Evolutionary conservation across 2,797 vertebrate species (phyloP).

Genomic region (Channa striata): DNA sequence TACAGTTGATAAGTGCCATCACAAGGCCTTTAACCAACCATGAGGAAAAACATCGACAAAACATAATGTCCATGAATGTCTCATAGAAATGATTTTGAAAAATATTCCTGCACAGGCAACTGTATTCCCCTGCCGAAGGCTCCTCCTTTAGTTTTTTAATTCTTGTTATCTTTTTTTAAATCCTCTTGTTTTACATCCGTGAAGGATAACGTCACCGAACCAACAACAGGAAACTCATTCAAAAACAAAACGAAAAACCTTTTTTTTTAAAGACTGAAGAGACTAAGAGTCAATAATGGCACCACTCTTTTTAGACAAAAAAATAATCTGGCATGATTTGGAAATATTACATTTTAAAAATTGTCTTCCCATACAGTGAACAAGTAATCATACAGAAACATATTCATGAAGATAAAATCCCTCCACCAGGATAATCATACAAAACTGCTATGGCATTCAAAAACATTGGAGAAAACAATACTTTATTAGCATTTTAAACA

Average conservation of each 20-base stretch:
- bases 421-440: slow-evolving; percentile 94
- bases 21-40: slow-evolving; percentile 81
- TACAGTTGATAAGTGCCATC: slow-evolving; percentile 80
- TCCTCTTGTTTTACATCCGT: slow-evolving; percentile 89
- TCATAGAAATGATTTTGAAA: slow-evolving; percentile 65
- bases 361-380: slow-evolving; percentile 76
- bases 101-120: slow-evolving; percentile 54
- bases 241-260: slow-evolving; percentile 86
- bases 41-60: slow-evolving; percentile 56
- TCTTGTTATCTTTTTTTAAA: slow-evolving; percentile 46
- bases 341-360: slow-evolving; percentile 94
- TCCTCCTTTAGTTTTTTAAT: slow-evolving; percentile 45
- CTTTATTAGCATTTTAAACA: slow-evolving; percentile 92
- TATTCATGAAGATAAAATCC: slow-evolving; percentile 89
- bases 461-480: slow-evolving; percentile 89
- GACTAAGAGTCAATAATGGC: slow-evolving; percentile 90
- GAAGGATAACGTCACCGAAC: slow-evolving; percentile 94
- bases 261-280: slow-evolving; percentile 86
- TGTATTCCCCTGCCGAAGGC: slow-evolving; percentile 57
- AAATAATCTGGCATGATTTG: slow-evolving; percentile 94
- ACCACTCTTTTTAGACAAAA: slow-evolving; percentile 83
- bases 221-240: slow-evolving; percentile 89
- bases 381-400: slow-evolving; percentile 79
- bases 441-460: slow-evolving; percentile 94
- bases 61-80: slow-evolving; percentile 59